phyloP scores from a whole-genome alignment of 2,888 invertebrate species.

The Polyommatus icarus region DNA sequence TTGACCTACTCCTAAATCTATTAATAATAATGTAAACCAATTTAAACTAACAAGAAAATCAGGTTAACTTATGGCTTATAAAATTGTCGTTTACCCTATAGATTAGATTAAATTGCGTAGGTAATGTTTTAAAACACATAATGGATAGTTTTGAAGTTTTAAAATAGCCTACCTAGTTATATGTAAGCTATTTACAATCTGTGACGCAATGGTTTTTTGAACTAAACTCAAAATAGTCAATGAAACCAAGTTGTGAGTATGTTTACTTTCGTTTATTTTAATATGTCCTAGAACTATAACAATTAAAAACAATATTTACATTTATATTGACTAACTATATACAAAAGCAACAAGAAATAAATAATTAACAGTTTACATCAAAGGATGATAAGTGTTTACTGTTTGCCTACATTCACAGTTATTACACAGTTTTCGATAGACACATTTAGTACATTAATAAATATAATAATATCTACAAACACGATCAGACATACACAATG shows the following conservation, averaged over 20 bases:
- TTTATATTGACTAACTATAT: constrained; percentile 52
- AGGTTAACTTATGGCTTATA: background rate
- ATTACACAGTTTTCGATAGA: constrained; percentile 30
- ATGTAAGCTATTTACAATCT: background rate
- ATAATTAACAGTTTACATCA: constrained; percentile 57
- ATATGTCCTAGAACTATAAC: constrained; percentile 49
- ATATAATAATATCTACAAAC: constrained; percentile 36
- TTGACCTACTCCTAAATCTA: background rate
- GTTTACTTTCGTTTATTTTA: constrained; percentile 31
- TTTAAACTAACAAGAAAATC: background rate
- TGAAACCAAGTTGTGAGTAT: constrained; percentile 26
- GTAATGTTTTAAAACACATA: background rate
- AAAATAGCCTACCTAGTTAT: no score
- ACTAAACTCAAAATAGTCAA: background rate
- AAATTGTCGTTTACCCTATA: no score
- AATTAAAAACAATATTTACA: constrained; percentile 73
- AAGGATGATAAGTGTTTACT: constrained; percentile 8
- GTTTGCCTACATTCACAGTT: constrained; percentile 4
- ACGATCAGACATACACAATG: constrained; percentile 54
- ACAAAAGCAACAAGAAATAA: constrained; percentile 66
- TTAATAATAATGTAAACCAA: background rate
- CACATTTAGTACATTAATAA: constrained; percentile 42
- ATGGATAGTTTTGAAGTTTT: no score
- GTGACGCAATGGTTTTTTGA: background rate
- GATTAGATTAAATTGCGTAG: background rate